Evolutionary conservation across 2,888 invertebrate genomes (phyloP), one percentile per base, ranked within the genome.

Genomic region (Cacoxenus indagator): DNA sequence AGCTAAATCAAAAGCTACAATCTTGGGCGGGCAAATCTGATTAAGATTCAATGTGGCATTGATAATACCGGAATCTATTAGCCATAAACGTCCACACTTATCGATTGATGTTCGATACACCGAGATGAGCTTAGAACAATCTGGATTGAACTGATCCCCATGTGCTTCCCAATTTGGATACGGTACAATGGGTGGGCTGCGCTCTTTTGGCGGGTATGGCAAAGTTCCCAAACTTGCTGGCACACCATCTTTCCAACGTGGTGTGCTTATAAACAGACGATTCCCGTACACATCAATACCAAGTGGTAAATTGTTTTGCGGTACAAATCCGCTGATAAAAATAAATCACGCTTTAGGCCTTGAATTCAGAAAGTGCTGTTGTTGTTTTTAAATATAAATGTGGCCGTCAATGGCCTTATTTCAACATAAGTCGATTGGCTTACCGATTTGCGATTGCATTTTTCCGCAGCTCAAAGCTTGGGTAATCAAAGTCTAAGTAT

Each of bases 61-160:
- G 3, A 93, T 91, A 82, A 93, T 92, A 0, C 95, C 95, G 0
- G 94, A 93, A 86, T 95, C 95, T 69, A 95, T 88, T 0, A 94
- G 91, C 95, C 95, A 95, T 4, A 95, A 88, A 46, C 94, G 90
- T 61, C 92, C 92, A 75, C 95, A 95, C 0, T 90, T 89, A 85
- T 95, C 95, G 0, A 92, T 91, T 77, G 91, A 91, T 57, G 94
- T 89, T 26, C 95, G 90, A 82, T 95, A 95, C 0, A 95, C 94
- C 1, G 95, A 95, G 0, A 93, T 93, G 45, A 95, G 86, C 45
- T 93, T 92, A 1, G 90, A 89, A 80, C 95, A 95, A 68, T 91
- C 90, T 0, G 86, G 84, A 59, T 79, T 82, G 19, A 84, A 78
- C 0, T 87, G 84, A 75, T 85, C 82, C 3, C 86, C 84, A 67